Conservation (phyloP, 2,113 vertebrate genomes). For the Heterotis niloticus region DNA sequence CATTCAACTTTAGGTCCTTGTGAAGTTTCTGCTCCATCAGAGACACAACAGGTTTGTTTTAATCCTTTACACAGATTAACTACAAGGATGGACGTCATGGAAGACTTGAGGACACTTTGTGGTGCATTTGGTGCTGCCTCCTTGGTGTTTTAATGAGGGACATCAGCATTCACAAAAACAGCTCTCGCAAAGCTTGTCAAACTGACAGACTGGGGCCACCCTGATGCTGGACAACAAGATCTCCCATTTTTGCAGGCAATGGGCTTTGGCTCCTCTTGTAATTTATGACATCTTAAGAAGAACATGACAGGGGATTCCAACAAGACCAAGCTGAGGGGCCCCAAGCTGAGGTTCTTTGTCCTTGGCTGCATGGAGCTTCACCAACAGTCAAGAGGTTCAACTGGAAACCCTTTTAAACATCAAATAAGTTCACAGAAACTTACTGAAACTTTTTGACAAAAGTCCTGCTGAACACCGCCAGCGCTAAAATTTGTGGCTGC, state of each 20-base stretch:
- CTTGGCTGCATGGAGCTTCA: not conserved
- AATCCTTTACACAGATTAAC: not conserved
- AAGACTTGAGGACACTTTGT: not conserved
- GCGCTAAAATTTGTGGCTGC: too few species aligned
- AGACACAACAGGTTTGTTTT: not conserved
- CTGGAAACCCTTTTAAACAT: not conserved
- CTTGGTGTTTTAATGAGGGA: not conserved
- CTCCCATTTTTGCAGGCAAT: too few species aligned
- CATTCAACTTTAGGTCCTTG: slow-evolving; percentile 16
- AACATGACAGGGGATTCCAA: not conserved
- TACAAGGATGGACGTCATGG: not conserved
- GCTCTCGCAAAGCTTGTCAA: not conserved
- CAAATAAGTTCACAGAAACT: not conserved
- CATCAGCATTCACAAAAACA: not conserved
- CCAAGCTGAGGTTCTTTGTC: not conserved
- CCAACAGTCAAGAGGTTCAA: not conserved
- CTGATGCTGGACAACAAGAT: not conserved
- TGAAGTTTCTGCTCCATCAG: not conserved
- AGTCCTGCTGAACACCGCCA: not conserved
- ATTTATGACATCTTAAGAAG: not conserved
- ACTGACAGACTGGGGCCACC: slow-evolving; percentile 5
- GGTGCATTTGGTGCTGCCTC: not conserved
- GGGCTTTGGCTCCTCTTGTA: not conserved
- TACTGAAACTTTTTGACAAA: not conserved
- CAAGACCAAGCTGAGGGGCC: not conserved